Base-by-base conservation (phyloP, 2,113 vertebrate species). In the Pedionomus torquatus region DNA sequence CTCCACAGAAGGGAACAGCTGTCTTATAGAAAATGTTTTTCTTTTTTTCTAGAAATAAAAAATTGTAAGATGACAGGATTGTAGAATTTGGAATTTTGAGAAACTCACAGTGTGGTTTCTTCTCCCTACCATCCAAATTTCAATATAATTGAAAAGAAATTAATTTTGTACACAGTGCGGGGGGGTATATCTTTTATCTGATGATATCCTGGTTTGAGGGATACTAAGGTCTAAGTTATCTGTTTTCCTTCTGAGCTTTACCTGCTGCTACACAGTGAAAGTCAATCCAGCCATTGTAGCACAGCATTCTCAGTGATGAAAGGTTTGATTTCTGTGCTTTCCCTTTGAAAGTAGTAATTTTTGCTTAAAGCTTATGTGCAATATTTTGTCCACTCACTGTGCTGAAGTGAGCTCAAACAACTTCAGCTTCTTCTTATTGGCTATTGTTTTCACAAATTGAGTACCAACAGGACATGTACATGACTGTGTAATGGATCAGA, bases 111-210 rank as follows among this genome's bases (percentile, higher is more conserved):
- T 48, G 37, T 76, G 7, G 23, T 37, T 80, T 92, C 31, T 81
- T 83, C 11, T 77, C 19, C 35, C 23, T 37, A 46, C 8, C 3
- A 51, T 10, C 9, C 0, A 6, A 4, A 35, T 90, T 80, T 72
- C 48, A 68, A 2, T 64, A 37, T 15, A 48, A 44, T 51, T 76
- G 19, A n/a, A 55, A 81, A 92, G 28, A 79, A 90, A 78, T 11
- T n/a, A 3, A 58, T 71, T 90, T 66, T 26, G 5, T 41, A 41
- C 14, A 3, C 0, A 1, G 41, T 41, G 41, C 9, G 1, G 3
- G 19, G 4, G 4, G 17, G 11, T 10, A 11, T 10, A 26, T 23
- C 25, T 74, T 7, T 84, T 68, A 33, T 17, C 24, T 60, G 46
- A 49, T 64, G 66, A 65, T 54, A 28, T 30, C 28, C 16, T 54